These are phyloP conservation scores for Brachyistius frenatus DNA, from an alignment of 2,113 vertebrate species.

Conservation along the genomic window DNA sequence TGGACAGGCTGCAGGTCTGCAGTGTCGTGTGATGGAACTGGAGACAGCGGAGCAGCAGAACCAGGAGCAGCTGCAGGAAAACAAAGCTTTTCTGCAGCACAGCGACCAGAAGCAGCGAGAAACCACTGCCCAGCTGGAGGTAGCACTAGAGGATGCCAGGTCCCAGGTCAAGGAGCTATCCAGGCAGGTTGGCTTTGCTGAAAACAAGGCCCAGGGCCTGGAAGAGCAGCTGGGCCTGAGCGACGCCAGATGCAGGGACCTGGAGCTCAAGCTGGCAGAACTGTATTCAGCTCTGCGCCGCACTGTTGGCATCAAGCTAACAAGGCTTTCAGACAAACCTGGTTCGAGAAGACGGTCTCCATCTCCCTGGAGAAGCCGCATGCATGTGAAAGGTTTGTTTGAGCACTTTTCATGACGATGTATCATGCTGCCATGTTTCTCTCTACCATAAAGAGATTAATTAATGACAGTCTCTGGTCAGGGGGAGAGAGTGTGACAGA, in stretches of 20 bases:
- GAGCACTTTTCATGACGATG: background rate
- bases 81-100: constrained; percentile 65
- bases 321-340: constrained; percentile 37
- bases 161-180: constrained; percentile 63
- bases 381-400: constrained; percentile 80
- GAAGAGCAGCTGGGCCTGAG: constrained; percentile 80
- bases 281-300: constrained; percentile 79
- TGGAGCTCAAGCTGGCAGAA: constrained; percentile 76
- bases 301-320: constrained; percentile 74
- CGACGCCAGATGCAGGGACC: constrained; percentile 60
- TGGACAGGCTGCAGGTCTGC: constrained; percentile 81
- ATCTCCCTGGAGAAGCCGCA: constrained; percentile 65
- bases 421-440: background rate
- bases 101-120: constrained; percentile 56
- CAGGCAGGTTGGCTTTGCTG: constrained; percentile 66
- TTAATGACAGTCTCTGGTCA: constrained; percentile 25
- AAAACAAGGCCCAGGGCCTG: constrained; percentile 67
- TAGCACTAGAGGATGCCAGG: constrained; percentile 65
- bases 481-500: constrained; percentile 47
- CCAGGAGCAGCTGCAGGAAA: constrained; percentile 71
- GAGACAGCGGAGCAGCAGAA: constrained; percentile 68
- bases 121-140: constrained; percentile 57
- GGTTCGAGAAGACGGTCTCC: constrained; percentile 52
- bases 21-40: constrained; percentile 75
- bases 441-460: background rate